Evolutionary conservation across 2,113 vertebrate species (phyloP).

Genomic region (Microtus ochrogaster): DNA sequence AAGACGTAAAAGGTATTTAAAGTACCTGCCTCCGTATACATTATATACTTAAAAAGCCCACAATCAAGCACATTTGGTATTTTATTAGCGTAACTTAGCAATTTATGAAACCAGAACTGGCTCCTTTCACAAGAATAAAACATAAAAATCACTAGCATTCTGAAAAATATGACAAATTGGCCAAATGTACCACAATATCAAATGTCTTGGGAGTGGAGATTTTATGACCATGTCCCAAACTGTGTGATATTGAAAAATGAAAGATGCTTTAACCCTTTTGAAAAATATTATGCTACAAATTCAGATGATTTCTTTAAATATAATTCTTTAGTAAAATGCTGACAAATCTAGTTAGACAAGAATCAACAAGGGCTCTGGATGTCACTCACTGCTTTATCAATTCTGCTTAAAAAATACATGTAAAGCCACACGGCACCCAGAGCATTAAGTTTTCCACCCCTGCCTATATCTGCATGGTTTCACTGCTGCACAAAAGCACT

Average conservation of each 20-base stretch:
- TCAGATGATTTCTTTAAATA: slow-evolving; percentile 23
- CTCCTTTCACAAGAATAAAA: slow-evolving; percentile 48
- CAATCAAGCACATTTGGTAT: slow-evolving; percentile 30
- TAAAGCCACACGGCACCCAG: slow-evolving; percentile 27
- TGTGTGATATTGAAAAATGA: background rate
- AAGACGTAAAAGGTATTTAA: slow-evolving; percentile 32
- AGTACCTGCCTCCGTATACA: background rate
- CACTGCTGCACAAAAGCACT: slow-evolving; percentile 40
- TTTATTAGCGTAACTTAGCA: slow-evolving; percentile 42
- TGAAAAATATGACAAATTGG: slow-evolving; percentile 27
- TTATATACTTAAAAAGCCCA: slow-evolving; percentile 52
- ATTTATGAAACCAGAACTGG: slow-evolving; percentile 50
- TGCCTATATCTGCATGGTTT: background rate
- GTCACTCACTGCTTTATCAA: background rate
- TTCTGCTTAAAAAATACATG: slow-evolving; percentile 51
- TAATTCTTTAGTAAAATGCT: slow-evolving; percentile 27
- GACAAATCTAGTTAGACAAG: slow-evolving; percentile 56
- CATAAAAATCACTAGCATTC: slow-evolving; percentile 44
- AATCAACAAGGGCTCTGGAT: slow-evolving; percentile 35
- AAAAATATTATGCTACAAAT: slow-evolving; percentile 25
- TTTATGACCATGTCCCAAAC: slow-evolving; percentile 59
- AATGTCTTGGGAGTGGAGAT: background rate
- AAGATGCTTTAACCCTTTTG: background rate
- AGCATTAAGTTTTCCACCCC: slow-evolving; percentile 36
- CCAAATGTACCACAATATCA: slow-evolving; percentile 22